These are phyloP conservation scores for Halocynthia aurantium DNA, from an alignment of 23 tunicate species.

Conservation along the genomic window DNA sequence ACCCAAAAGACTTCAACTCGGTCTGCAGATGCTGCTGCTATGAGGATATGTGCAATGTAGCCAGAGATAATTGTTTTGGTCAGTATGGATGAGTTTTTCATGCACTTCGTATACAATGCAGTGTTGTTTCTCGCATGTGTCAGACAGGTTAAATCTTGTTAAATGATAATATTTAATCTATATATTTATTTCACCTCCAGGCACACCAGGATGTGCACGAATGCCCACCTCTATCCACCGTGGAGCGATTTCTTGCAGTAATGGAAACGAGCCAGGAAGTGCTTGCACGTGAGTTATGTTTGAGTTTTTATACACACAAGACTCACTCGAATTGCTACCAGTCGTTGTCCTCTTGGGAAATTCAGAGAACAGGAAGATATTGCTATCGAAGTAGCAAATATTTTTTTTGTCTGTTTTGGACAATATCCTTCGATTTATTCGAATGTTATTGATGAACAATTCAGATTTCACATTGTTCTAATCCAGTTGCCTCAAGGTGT, in stretches of 20 bases:
- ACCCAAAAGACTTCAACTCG: slow-evolving; percentile 31
- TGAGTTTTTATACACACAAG: not conserved
- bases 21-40: slow-evolving; percentile 71
- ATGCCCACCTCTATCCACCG: slow-evolving; percentile 4
- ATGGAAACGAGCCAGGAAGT: slow-evolving; percentile 27
- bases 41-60: slow-evolving; percentile 35
- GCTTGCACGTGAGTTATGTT: slow-evolving; percentile 22
- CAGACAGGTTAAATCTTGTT: not conserved
- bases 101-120: not conserved
- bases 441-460: no score
- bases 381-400: no score
- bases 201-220: not conserved
- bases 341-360: no score
- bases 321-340: no score
- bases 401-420: no score
- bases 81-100: not conserved
- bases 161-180: not conserved
- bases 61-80: slow-evolving; percentile 22
- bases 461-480: no score
- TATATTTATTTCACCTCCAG: slow-evolving; percentile 2
- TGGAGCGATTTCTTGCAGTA: slow-evolving; percentile 29
- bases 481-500: no score
- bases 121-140: not conserved
- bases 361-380: no score
- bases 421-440: no score